Conservation (phyloP, 2,888 invertebrate species). For the Ephialtes manifestator region DNA sequence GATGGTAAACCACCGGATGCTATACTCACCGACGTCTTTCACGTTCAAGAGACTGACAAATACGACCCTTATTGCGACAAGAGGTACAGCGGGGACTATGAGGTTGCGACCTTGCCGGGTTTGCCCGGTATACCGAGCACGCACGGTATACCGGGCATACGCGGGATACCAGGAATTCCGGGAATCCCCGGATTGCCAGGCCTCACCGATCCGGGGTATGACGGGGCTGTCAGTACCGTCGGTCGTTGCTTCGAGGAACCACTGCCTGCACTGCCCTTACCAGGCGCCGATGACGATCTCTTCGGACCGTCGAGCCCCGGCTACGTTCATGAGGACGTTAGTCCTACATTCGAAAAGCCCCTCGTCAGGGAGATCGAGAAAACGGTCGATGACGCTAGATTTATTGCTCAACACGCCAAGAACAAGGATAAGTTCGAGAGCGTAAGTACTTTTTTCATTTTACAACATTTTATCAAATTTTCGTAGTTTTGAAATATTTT, state of each 20-base stretch:
- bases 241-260: conserved; percentile 88
- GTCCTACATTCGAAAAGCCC: conserved; percentile 94
- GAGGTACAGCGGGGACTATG: conserved; percentile 91
- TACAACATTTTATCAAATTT: conserved; percentile 1
- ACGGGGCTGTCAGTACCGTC: conserved; percentile 87
- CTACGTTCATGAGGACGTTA: conserved; percentile 88
- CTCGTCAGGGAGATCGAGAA: conserved; percentile 95
- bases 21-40: conserved; percentile 93
- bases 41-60: conserved; percentile 90
- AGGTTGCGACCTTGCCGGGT: conserved; percentile 87
- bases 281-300: conserved; percentile 94
- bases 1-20: conserved; percentile 88
- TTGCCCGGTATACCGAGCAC: conserved; percentile 62
- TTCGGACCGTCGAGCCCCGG: conserved; percentile 91
- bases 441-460: conserved; percentile 89
- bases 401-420: conserved; percentile 97
- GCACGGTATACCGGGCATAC: conserved; percentile 65
- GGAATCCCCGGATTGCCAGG: conserved; percentile 64
- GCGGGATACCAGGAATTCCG: conserved; percentile 59
- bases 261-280: conserved; percentile 90
- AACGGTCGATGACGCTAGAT: conserved; percentile 96
- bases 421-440: conserved; percentile 98
- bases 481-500: too few species aligned
- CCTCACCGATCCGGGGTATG: conserved; percentile 77
- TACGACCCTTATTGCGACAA: conserved; percentile 89